These are phyloP conservation scores for Melanotus villosus DNA, from an alignment of 2,888 invertebrate species.

Conservation along the genomic window DNA sequence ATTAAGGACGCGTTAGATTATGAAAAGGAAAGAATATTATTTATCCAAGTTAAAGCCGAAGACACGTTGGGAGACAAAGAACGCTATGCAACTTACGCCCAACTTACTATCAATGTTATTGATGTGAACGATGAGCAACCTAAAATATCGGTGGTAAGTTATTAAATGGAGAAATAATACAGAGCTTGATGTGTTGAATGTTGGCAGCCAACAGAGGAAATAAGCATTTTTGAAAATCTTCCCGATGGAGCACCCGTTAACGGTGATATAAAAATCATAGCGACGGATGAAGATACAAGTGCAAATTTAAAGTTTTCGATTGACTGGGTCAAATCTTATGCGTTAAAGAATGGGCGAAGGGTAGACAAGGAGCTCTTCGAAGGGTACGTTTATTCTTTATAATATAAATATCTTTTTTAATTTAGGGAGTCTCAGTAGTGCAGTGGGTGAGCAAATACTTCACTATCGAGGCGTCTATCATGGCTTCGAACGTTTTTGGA, in stretches of 20 bases:
- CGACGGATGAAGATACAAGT: constrained; percentile 74
- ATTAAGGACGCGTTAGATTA: constrained; percentile 74
- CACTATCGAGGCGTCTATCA: too few species aligned
- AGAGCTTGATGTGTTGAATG: too few species aligned
- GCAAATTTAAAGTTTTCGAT: constrained; percentile 73
- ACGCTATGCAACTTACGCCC: constrained; percentile 69
- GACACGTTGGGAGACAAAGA: constrained; percentile 63
- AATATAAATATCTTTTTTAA: too few species aligned
- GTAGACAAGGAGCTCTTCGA: constrained; percentile 55
- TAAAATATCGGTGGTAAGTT: constrained; percentile 73
- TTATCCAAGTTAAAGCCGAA: constrained; percentile 66
- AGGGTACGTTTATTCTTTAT: too few species aligned
- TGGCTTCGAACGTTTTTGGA: too few species aligned
- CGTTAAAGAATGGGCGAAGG: constrained; percentile 72
- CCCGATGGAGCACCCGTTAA: background rate
- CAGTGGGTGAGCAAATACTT: too few species aligned
- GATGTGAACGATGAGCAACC: constrained; percentile 85
- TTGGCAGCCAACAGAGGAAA: too few species aligned
- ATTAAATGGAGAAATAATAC: too few species aligned
- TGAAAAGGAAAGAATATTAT: constrained; percentile 72
- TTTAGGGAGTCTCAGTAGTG: too few species aligned
- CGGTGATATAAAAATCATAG: constrained; percentile 64
- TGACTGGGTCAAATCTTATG: constrained; percentile 73
- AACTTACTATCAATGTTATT: constrained; percentile 73
- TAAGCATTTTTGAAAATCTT: constrained; percentile 18